Conservation (phyloP, 1,140 invertebrate genomes). For the Apis dorsata region DNA sequence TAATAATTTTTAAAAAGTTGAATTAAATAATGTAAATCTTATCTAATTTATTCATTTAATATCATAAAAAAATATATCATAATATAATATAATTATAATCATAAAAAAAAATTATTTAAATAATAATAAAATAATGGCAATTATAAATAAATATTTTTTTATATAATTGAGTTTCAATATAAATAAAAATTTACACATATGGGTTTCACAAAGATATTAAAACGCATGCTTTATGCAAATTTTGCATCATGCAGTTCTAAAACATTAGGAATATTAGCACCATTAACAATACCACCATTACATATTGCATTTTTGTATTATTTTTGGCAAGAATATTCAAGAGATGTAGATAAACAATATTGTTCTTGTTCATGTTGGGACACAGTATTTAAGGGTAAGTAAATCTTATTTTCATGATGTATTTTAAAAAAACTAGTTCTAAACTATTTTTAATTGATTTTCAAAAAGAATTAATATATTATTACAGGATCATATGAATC, state of each 20-base stretch:
- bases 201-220: slow-evolving; percentile 67
- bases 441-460: background rate
- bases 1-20: background rate
- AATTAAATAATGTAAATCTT: background rate
- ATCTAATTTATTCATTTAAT: slow-evolving; percentile 14
- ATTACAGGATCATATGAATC: slow-evolving; percentile 87
- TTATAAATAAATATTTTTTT: background rate
- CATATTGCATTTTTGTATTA: slow-evolving; percentile 85
- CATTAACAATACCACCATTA: slow-evolving; percentile 81
- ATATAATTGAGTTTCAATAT: background rate
- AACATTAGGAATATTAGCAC: slow-evolving; percentile 76
- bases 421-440: background rate
- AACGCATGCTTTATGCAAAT: slow-evolving; percentile 68
- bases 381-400: slow-evolving; percentile 88
- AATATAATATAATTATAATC: no score
- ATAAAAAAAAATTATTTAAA: background rate
- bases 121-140: background rate
- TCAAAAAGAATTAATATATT: slow-evolving; percentile 48
- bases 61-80: no score
- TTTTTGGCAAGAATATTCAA: slow-evolving; percentile 87
- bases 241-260: slow-evolving; percentile 73
- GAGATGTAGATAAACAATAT: slow-evolving; percentile 83
- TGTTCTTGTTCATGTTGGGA: slow-evolving; percentile 92
- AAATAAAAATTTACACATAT: slow-evolving; percentile 41
- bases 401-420: background rate